Percentiles rank a stretch among this genome's conserved stretches.
Conservation (phyloP, 2,797 vertebrate genomes). For the Petrocephalus sullivani region DNA sequence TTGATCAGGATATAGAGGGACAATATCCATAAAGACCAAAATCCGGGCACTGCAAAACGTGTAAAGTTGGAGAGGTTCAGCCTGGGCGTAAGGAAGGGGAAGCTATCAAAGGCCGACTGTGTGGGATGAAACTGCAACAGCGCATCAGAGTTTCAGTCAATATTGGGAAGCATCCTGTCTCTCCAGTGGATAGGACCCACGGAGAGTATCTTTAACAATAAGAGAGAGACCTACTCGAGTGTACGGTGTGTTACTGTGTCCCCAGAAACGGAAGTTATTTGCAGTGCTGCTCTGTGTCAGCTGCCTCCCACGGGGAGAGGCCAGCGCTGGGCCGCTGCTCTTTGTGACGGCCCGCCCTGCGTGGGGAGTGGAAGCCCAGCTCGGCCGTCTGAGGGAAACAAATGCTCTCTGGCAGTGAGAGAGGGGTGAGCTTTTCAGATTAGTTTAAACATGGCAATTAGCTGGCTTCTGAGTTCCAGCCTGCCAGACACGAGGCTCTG, state of each 20-base stretch:
- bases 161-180: neutral
- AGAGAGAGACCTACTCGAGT: neutral
- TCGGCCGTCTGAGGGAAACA: neutral
- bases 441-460: slow-evolving; percentile 37
- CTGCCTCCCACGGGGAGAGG: neutral
- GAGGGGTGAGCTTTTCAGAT: slow-evolving; percentile 28
- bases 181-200: neutral
- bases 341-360: neutral
- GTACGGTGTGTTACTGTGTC: neutral
- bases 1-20: neutral
- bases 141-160: neutral
- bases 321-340: neutral
- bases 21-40: neutral
- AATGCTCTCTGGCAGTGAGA: slow-evolving; percentile 27
- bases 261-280: neutral
- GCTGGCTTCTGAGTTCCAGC: slow-evolving; percentile 28
- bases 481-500: slow-evolving; percentile 12
- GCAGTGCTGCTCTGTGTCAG: neutral
- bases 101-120: neutral
- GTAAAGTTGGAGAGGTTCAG: neutral
- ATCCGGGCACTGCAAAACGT: neutral
- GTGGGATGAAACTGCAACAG: neutral
- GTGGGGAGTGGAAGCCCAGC: neutral
- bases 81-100: neutral
- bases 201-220: neutral